Conservation (phyloP, 1,140 invertebrate species). For the Watersipora subatra region DNA sequence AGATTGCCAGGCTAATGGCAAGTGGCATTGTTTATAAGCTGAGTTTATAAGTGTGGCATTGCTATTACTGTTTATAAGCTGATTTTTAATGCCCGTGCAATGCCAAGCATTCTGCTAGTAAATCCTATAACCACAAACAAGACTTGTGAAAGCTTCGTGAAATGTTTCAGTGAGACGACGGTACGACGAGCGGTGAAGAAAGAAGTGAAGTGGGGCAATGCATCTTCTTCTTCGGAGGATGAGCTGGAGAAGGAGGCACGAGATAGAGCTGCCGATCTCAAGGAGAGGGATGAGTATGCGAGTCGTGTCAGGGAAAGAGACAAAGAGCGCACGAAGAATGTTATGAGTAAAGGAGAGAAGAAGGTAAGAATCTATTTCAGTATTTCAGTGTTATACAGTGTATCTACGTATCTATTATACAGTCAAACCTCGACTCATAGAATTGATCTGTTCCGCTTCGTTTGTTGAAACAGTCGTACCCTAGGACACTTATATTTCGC, state of each 20-base stretch:
- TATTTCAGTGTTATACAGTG: neutral
- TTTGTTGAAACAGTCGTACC: too few species aligned
- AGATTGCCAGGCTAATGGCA: too few species aligned
- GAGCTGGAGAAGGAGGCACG: conserved; percentile 38
- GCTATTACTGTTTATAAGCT: too few species aligned
- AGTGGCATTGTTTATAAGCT: too few species aligned
- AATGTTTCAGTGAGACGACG: neutral
- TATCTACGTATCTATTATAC: too few species aligned
- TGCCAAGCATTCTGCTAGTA: too few species aligned
- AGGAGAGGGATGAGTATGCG: conserved; percentile 87
- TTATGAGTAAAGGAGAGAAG: conserved; percentile 52
- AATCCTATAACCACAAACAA: neutral
- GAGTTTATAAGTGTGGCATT: too few species aligned
- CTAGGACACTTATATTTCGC: too few species aligned
- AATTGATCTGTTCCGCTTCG: too few species aligned
- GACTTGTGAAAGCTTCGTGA: too few species aligned
- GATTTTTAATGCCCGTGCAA: too few species aligned
- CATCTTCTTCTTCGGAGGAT: conserved; percentile 15
- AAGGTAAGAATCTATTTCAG: conserved; percentile 32
- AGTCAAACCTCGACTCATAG: too few species aligned
- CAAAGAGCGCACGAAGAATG: conserved; percentile 71
- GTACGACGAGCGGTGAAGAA: neutral
- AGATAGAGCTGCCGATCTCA: conserved; percentile 60
- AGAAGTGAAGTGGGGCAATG: conserved; percentile 11
- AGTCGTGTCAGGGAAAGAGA: conserved; percentile 74